phyloP scores from a whole-genome alignment of 2,888 invertebrate species.

The Zaprionus bogoriensis region DNA sequence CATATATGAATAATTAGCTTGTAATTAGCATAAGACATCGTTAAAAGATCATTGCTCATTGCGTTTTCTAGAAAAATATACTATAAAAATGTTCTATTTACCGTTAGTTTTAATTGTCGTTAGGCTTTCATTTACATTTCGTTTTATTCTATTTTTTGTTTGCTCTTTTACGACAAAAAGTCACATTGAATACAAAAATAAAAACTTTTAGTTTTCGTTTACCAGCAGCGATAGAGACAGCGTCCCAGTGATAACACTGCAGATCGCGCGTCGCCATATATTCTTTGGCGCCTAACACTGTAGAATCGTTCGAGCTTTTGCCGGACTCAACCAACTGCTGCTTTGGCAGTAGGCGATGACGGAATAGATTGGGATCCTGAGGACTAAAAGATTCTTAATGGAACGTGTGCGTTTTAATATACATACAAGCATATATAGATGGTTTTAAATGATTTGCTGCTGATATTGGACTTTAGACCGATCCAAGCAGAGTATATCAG shows the following conservation, averaged over 20 bases:
- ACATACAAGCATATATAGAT: not conserved
- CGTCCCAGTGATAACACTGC: slow-evolving; percentile 52
- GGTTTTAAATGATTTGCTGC: slow-evolving; percentile 1
- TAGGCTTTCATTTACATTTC: too few relatives aligned
- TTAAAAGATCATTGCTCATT: slow-evolving; percentile 23
- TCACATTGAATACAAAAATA: slow-evolving; percentile 53
- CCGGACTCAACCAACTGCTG: slow-evolving; percentile 31
- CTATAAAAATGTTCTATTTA: slow-evolving; percentile 25
- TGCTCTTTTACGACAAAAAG: slow-evolving; percentile 48
- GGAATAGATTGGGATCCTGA: slow-evolving; percentile 3
- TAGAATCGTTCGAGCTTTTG: slow-evolving; percentile 34
- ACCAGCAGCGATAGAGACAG: slow-evolving; percentile 22
- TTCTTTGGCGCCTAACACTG: slow-evolving; percentile 43
- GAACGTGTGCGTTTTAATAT: slow-evolving; percentile 14
- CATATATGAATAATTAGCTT: slow-evolving; percentile 19
- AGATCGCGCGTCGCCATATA: slow-evolving; percentile 13
- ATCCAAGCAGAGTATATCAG: slow-evolving; percentile 5
- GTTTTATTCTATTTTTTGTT: slow-evolving; percentile 1
- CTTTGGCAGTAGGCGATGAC: slow-evolving; percentile 44
- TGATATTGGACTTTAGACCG: not conserved
- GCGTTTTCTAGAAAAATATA: slow-evolving; percentile 45
- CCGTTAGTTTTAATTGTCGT: slow-evolving; percentile 8
- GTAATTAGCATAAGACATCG: slow-evolving; percentile 18
- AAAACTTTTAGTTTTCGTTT: slow-evolving; percentile 47
- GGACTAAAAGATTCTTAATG: not conserved